These are phyloP conservation scores for Acanthornis magna DNA, from an alignment of 2,797 vertebrate species.

Conservation along the genomic window DNA sequence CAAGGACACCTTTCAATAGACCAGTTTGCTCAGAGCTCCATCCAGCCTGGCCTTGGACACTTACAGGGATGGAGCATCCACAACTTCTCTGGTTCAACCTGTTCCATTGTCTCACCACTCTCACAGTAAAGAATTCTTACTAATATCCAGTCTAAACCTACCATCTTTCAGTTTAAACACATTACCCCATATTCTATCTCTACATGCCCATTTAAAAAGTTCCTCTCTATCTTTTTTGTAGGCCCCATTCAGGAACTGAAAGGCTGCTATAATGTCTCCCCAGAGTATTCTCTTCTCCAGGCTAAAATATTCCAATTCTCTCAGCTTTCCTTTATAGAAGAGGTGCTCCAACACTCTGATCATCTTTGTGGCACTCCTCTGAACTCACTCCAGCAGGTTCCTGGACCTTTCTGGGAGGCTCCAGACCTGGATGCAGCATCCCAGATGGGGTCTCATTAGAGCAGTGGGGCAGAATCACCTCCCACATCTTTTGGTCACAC, in stretches of 20 bases:
- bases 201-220: background rate
- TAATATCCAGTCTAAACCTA: background rate
- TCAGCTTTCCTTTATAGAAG: background rate
- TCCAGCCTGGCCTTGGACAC: background rate
- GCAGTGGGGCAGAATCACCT: background rate
- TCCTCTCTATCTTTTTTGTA: background rate
- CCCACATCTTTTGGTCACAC: background rate
- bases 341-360: too few species aligned
- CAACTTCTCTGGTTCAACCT: background rate
- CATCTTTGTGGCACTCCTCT: background rate
- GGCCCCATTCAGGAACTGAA: background rate
- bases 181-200: background rate
- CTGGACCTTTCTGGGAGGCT: accelerated
- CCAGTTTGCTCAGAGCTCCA: background rate
- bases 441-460: too few species aligned
- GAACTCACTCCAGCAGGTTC: background rate
- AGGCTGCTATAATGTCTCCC: background rate
- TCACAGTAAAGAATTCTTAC: background rate
- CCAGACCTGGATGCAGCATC: background rate
- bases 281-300: background rate
- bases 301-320: background rate
- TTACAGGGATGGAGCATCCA: background rate
- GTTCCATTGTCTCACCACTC: background rate
- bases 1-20: background rate
- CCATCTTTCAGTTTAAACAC: background rate